Evolutionary conservation across 1,140 invertebrate genomes (phyloP), one percentile per base, ranked within the genome.

Genomic region (Cotesia glomerata): DNA sequence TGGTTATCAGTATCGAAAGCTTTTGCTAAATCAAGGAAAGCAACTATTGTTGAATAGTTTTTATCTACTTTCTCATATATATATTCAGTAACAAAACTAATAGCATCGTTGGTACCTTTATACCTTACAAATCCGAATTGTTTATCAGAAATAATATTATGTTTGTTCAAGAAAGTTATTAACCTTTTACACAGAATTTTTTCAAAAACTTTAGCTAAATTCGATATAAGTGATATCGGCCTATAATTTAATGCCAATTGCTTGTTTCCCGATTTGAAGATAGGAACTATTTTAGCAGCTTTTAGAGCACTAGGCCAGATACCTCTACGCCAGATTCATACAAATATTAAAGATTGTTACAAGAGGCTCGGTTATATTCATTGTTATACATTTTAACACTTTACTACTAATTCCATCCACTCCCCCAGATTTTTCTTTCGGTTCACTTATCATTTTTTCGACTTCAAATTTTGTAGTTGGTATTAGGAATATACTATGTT

Each of bases 111-210:
- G 18, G 68, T 61, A 45, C 68, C 35, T 62, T 34, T 61, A 16
- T 62, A n/a, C 35, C 16, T 59, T 11, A 61, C 18, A 61, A 70
- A 70, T 1, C 35, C 68, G 49, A 70, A 70, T 14, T 70, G 58
- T 26, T 39, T 70, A 8, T 8, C 14, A 16, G 32, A 59, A 7
- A 70, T 70, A 18, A 62, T 5, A 13, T 70, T 70, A 34, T 45
- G 9, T 45, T 49, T 70, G 13, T 35, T 70, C 5, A 49, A 8
- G 36, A 79, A 63, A 2, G 36, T 70, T 11, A 56, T n/a, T 34
- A 74, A 68, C 16, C 63, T 68, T 13, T 54, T 54, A 54, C n/a
- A 54, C 5, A 54, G 0, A 11, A 54, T n/a, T 54, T 54, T 54
- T 54, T 54, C 13, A 8, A 8, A n/a, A n/a, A n/a, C 16, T n/a